A percentile compares a stretch with the other conserved stretches of the same genome.
These are phyloP conservation scores for Melanerpes formicivorus DNA, from an alignment of 2,113 vertebrate species.

Conservation along the genomic window DNA sequence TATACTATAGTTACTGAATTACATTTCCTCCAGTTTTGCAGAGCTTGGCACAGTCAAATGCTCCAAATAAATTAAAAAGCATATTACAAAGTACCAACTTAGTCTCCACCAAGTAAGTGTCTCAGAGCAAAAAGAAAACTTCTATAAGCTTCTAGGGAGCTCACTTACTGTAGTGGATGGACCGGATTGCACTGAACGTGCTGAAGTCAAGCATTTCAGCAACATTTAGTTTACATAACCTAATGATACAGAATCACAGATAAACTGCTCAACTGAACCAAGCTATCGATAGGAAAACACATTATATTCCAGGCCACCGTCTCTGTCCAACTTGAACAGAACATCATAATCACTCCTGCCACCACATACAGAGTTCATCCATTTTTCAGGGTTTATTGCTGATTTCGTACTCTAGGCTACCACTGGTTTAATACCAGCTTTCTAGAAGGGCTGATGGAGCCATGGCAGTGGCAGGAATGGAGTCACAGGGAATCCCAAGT, in stretches of 20 bases:
- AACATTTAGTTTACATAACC: slow-evolving; percentile 25
- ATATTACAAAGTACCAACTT: background rate
- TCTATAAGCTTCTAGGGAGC: background rate
- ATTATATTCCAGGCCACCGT: background rate
- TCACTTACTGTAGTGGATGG: background rate
- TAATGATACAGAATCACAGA: slow-evolving; percentile 8
- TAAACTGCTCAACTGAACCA: background rate
- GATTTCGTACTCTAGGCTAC: background rate
- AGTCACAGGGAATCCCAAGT: background rate
- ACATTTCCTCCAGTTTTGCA: background rate
- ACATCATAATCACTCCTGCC: background rate
- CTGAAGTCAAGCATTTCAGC: slow-evolving; percentile 19
- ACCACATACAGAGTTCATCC: background rate
- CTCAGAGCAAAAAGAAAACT: background rate
- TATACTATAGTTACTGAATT: background rate
- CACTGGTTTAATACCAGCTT: background rate
- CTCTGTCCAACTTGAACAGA: background rate
- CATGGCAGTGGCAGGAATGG: background rate
- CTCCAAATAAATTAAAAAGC: background rate
- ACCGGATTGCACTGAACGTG: background rate
- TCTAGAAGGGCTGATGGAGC: background rate
- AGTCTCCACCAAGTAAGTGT: background rate
- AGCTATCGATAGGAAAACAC: background rate
- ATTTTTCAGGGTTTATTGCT: background rate
- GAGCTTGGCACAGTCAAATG: background rate